These are phyloP conservation scores for Onychostruthus taczanowskii DNA, from an alignment of 2,113 vertebrate genomes.

Conservation along the genomic window DNA sequence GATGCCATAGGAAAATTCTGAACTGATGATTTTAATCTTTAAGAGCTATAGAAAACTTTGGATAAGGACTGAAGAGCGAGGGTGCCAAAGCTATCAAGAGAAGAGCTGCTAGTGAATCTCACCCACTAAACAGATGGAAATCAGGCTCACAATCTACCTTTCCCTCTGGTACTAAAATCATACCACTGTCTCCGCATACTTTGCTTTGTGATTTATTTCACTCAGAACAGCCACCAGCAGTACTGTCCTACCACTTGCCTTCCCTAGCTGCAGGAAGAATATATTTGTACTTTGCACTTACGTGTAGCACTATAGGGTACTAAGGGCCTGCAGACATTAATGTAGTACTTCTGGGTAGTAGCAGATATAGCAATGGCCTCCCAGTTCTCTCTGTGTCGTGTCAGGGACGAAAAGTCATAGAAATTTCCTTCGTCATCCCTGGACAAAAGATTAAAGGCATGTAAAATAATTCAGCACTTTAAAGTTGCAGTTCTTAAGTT, in stretches of 20 bases:
- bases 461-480: background rate
- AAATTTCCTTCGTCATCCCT: constrained; percentile 84
- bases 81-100: background rate
- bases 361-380: constrained; percentile 69
- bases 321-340: constrained; percentile 92
- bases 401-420: constrained; percentile 89
- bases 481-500: background rate
- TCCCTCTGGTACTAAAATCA: background rate
- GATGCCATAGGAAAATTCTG: background rate
- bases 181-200: background rate
- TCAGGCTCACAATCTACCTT: background rate
- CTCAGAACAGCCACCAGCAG: background rate
- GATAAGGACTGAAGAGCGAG: background rate
- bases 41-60: background rate
- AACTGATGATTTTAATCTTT: background rate
- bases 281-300: constrained; percentile 21
- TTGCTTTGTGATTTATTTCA: background rate
- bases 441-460: background rate
- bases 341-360: constrained; percentile 75
- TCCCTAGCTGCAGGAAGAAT: background rate
- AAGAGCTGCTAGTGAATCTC: background rate
- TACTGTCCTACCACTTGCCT: background rate
- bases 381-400: constrained; percentile 85
- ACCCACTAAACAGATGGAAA: background rate
- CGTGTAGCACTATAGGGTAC: constrained; percentile 79